Evolutionary conservation across 2,888 invertebrate genomes (phyloP).

Genomic region (Mythimna loreyi): DNA sequence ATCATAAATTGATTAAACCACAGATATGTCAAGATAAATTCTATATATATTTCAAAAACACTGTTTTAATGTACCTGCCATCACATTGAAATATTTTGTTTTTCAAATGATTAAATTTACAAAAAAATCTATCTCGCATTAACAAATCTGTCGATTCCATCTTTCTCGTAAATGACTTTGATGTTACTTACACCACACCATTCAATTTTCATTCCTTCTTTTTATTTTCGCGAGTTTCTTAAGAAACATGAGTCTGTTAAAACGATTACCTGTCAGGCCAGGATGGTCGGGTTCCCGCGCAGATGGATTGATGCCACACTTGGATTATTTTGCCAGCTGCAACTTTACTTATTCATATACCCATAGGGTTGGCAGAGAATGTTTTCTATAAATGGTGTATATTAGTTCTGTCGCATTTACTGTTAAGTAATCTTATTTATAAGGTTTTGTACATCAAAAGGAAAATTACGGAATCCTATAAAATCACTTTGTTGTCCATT

Average conservation of each 20-base stretch:
- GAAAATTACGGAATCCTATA: too few species aligned
- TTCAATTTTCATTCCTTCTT: not conserved
- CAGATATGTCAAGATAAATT: too few species aligned
- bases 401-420: not conserved
- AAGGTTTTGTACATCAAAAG: too few species aligned
- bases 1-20: too few species aligned
- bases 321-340: slow-evolving; percentile 43
- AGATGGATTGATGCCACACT: slow-evolving; percentile 66
- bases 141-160: too few species aligned
- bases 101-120: too few species aligned
- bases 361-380: not conserved
- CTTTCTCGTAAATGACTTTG: not conserved
- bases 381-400: not conserved
- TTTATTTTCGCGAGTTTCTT: slow-evolving; percentile 7
- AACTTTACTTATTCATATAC: slow-evolving; percentile 22
- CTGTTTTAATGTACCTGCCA: too few species aligned
- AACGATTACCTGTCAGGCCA: slow-evolving; percentile 66
- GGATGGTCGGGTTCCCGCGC: slow-evolving; percentile 39
- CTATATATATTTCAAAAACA: too few species aligned
- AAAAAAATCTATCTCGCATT: not conserved
- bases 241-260: slow-evolving; percentile 31
- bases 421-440: too few species aligned
- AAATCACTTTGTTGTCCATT: too few species aligned
- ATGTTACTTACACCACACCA: not conserved
- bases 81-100: too few species aligned